phyloP scores from a whole-genome alignment of 2,797 vertebrate genomes.

The Margarornis squamiger region DNA sequence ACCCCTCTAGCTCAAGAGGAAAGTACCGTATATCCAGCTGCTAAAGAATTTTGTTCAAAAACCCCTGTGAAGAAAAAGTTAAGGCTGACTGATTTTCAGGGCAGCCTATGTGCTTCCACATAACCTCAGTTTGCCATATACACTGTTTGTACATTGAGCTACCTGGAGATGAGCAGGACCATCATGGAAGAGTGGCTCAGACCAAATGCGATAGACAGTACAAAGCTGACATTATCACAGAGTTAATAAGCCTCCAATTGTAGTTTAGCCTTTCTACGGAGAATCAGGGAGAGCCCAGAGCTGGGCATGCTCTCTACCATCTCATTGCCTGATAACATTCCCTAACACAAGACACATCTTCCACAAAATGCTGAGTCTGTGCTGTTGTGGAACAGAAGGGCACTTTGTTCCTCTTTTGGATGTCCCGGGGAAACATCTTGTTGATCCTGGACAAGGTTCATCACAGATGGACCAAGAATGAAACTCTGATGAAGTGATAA shows the following conservation, averaged over 20 bases:
- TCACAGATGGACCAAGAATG: not conserved
- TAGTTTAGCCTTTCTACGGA: not conserved
- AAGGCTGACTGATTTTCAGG: not conserved
- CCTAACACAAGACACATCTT: not conserved
- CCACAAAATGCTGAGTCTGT: fast-evolving
- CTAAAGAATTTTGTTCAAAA: not conserved
- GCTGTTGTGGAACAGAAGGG: not conserved
- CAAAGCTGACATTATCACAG: not conserved
- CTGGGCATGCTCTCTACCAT: not conserved
- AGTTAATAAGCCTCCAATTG: not conserved
- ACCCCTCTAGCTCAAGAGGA: not conserved
- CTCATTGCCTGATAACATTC: not conserved
- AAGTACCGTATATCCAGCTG: not conserved
- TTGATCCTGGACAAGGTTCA: not conserved
- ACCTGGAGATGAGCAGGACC: not conserved
- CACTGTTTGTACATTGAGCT: not conserved
- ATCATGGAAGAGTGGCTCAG: not conserved
- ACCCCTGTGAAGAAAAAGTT: not conserved
- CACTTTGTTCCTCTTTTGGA: not conserved
- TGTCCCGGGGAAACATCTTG: not conserved
- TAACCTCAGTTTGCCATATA: not conserved
- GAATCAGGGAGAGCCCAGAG: not conserved
- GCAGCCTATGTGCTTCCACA: not conserved
- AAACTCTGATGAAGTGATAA: not conserved
- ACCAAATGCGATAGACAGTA: not conserved